These are phyloP conservation scores for Drepana falcataria DNA, from an alignment of 2,888 invertebrate species.

Conservation along the genomic window DNA sequence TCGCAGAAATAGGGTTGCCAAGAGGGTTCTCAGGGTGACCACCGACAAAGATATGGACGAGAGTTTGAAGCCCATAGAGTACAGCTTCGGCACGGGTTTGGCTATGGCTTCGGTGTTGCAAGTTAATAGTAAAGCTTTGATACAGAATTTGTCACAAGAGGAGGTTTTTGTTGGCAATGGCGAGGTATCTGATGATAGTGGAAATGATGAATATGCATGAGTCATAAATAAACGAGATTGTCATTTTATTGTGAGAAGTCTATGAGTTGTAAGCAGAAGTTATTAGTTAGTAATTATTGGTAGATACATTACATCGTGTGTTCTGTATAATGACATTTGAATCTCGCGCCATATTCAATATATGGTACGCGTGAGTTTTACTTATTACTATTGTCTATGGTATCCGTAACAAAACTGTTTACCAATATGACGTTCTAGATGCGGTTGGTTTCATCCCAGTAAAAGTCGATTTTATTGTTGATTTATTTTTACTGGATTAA, in stretches of 20 bases:
- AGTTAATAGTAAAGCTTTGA: conserved; percentile 36
- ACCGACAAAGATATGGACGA: conserved; percentile 54
- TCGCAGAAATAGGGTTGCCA: conserved; percentile 47
- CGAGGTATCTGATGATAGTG: conserved; percentile 69
- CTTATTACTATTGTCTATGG: too few species aligned
- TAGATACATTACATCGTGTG: too few species aligned
- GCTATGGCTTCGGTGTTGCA: conserved; percentile 71
- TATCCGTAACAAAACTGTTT: too few species aligned
- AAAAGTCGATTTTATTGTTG: too few species aligned
- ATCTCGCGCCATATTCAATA: too few species aligned
- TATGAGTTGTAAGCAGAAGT: too few species aligned
- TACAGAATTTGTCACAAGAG: conserved; percentile 46
- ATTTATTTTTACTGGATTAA: too few species aligned
- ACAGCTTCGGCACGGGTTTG: conserved; percentile 68
- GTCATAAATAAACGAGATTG: neutral
- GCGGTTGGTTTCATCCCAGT: too few species aligned
- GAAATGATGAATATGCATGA: conserved; percentile 61
- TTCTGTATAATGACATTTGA: too few species aligned
- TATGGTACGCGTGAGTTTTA: too few species aligned
- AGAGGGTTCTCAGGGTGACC: conserved; percentile 39
- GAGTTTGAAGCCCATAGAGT: conserved; percentile 64
- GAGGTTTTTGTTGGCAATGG: conserved; percentile 70
- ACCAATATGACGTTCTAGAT: too few species aligned
- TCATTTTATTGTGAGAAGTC: too few species aligned
- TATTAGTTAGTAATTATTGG: neutral